These are phyloP conservation scores for Poeciliopsis prolifica DNA, from an alignment of 2,113 vertebrate species.

Conservation along the genomic window DNA sequence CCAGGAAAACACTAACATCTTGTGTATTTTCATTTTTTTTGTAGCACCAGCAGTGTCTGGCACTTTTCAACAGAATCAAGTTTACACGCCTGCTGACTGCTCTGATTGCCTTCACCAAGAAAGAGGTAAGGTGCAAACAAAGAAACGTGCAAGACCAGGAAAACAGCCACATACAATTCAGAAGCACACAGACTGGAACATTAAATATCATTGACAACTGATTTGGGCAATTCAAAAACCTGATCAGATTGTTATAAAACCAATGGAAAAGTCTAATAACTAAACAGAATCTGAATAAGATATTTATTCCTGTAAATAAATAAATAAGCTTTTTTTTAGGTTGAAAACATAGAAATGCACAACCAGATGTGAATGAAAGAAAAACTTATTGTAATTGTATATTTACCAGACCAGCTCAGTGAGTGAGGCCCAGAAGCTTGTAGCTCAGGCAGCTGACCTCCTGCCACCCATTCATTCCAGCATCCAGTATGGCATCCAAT, in stretches of 20 bases:
- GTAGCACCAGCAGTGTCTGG: conserved; percentile 92
- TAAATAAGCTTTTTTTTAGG: background rate
- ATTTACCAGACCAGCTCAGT: conserved; percentile 90
- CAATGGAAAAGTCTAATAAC: background rate
- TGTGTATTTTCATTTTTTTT: background rate
- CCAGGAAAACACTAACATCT: background rate
- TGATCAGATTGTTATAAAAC: too few species aligned
- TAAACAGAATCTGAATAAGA: background rate
- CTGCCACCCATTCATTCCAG: conserved; percentile 93
- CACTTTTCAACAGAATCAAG: conserved; percentile 94
- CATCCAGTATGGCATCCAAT: conserved; percentile 93
- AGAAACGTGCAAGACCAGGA: background rate
- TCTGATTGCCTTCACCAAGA: conserved; percentile 93
- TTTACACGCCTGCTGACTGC: conserved; percentile 92
- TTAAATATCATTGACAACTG: too few species aligned
- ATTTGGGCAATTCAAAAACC: too few species aligned
- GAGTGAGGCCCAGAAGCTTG: conserved; percentile 95
- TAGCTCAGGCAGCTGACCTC: conserved; percentile 92
- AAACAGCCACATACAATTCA: background rate
- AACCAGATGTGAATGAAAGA: background rate
- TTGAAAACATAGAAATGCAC: background rate
- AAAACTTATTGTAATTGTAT: conserved; percentile 2
- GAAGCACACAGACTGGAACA: background rate
- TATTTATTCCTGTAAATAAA: too few species aligned
- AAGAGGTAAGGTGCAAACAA: conserved; percentile 82